These are phyloP conservation scores for Margaritifera margaritifera DNA, from an alignment of 2,888 invertebrate genomes.

Conservation along the genomic window DNA sequence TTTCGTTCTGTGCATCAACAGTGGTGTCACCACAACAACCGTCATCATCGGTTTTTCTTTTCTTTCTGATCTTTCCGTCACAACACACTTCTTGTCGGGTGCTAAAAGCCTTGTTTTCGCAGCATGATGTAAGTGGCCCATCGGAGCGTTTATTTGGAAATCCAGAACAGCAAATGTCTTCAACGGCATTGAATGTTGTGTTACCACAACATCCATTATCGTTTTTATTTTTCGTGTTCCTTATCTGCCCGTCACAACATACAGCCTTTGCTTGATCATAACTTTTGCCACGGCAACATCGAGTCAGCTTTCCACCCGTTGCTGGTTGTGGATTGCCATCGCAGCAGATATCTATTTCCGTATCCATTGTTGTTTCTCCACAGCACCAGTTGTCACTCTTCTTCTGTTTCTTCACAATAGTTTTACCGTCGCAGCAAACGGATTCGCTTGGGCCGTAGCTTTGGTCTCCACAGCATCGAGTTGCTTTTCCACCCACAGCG, in stretches of 20 bases:
- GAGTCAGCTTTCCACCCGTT: conserved; percentile 8
- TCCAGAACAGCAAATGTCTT: conserved; percentile 31
- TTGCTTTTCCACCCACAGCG: background rate
- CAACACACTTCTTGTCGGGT: conserved; percentile 5
- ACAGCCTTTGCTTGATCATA: conserved; percentile 19
- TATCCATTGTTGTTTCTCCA: conserved; percentile 26
- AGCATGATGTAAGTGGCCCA: no score
- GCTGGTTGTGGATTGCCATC: conserved; percentile 24
- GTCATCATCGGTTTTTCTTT: conserved; percentile 1
- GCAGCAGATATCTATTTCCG: conserved; percentile 24
- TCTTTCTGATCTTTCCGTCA: background rate
- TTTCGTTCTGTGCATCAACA: conserved; percentile 3
- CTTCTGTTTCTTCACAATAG: conserved; percentile 17
- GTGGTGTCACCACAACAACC: conserved; percentile 14
- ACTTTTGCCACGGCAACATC: conserved; percentile 19
- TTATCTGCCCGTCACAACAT: conserved; percentile 22
- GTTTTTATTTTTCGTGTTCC: conserved; percentile 18
- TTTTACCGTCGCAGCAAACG: conserved; percentile 26
- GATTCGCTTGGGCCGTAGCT: conserved; percentile 27
- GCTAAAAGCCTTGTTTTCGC: no score
- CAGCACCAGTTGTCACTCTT: conserved; percentile 31
- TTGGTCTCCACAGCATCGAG: no score
- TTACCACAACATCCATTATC: conserved; percentile 31
- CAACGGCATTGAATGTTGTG: conserved; percentile 22
- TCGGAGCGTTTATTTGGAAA: conserved; percentile 13